These are phyloP conservation scores for Trichomycterus rosablanca DNA, from an alignment of 2,113 vertebrate species.

Conservation along the genomic window DNA sequence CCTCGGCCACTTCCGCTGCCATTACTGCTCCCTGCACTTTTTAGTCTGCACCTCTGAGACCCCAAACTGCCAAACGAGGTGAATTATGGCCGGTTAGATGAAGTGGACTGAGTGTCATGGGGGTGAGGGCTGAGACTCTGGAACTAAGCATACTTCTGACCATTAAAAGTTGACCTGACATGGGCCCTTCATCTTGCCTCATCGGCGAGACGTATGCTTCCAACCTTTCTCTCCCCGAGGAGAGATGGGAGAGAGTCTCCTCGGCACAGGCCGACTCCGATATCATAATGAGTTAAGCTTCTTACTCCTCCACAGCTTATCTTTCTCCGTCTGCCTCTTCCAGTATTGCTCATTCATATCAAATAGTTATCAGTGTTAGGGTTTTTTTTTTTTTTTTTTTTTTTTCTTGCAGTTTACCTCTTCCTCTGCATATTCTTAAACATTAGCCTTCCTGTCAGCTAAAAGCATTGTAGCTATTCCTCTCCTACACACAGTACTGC, in stretches of 20 bases:
- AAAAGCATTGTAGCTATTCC: too few relatives aligned
- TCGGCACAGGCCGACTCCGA: constrained; percentile 30
- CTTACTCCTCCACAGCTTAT: constrained; percentile 29
- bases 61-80: constrained; percentile 72
- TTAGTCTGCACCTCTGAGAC: constrained; percentile 71
- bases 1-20: constrained; percentile 62
- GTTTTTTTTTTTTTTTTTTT: constrained; percentile 3
- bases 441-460: too few relatives aligned
- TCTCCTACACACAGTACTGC: too few relatives aligned
- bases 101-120: constrained; percentile 63
- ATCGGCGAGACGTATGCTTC: constrained; percentile 50
- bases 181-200: constrained; percentile 67
- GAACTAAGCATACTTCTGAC: constrained; percentile 71
- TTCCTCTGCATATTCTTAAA: too few relatives aligned
- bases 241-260: constrained; percentile 41
- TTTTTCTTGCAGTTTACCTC: background rate
- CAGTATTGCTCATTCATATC: constrained; percentile 3
- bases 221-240: constrained; percentile 55
- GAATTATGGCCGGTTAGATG: constrained; percentile 74
- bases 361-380: too few relatives aligned
- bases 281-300: constrained; percentile 51
- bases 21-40: constrained; percentile 66
- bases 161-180: constrained; percentile 75
- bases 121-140: constrained; percentile 66
- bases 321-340: background rate